Evolutionary conservation across 2,797 vertebrate genomes (phyloP), one percentile per base, ranked within the genome.

Genomic region (Rhinophrynus dorsalis): DNA sequence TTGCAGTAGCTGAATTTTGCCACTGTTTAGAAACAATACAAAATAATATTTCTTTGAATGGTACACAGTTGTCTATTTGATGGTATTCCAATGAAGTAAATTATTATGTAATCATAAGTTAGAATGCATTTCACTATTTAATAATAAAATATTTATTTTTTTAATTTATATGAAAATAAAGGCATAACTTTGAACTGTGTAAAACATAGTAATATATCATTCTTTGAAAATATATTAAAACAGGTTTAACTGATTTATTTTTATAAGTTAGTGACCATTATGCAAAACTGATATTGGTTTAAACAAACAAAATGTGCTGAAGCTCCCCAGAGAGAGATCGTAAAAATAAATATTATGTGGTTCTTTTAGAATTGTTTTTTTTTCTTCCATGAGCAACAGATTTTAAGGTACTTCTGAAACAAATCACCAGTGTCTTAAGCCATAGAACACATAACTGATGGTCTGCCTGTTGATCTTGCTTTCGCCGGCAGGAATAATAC

Each of bases 71-170:
- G 76, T 82, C 80, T 84, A 77, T 81, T 81, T 81, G 78, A 74
- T 79, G 80, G 58, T 82, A 84, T 78, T 74, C 79, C 84, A 81
- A 81, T 29, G 76, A 75, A 89, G 78, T 85, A 77, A 85, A 77
- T 75, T 84, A 85, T 80, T 83, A 75, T 87, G 80, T 85, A 77
- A 83, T 83, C 77, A 68, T 89, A 84, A 88, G 83, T 89, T 82
- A 89, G 89, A 86, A 81, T 75, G 76, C 90, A 90, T 91, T 88
- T 85, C 85, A 88, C 86, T 90, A 89, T 91, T 91, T 90, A 91
- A 91, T 91, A 91, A 90, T 0, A 79, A 90, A 91, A 89, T 91
- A 90, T 91, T 90, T 91, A 91, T 91, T 91, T 91, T 91, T 91
- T 91, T 91, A 91, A 89, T 90, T 91, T 90, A 82, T 88, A 88